phyloP scores from a whole-genome alignment of 2,888 invertebrate genomes.

The Epicampocera succincta region DNA sequence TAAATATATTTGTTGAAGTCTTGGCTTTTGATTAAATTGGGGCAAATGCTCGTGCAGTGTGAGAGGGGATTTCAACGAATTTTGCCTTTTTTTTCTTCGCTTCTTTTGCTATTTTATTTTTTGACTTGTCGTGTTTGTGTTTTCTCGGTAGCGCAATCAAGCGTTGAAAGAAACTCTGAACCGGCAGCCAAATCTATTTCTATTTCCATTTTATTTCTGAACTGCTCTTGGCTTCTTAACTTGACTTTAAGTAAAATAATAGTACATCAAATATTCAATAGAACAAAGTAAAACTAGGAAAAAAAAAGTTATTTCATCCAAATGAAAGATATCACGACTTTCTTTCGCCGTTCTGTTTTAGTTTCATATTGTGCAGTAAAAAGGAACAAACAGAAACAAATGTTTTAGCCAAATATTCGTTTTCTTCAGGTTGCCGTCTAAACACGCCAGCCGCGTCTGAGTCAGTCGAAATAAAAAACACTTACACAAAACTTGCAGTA shows the following conservation, averaged over 20 bases:
- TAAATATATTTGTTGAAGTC: constrained; percentile 57
- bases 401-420: too few relatives aligned
- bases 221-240: constrained; percentile 59
- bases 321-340: background rate
- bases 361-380: background rate
- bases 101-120: constrained; percentile 1
- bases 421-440: background rate
- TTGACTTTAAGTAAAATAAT: constrained; percentile 47
- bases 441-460: background rate
- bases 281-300: background rate
- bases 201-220: constrained; percentile 18
- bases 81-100: background rate
- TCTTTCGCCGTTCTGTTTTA: too few relatives aligned
- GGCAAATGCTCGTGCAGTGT: constrained; percentile 47
- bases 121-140: background rate
- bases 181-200: constrained; percentile 44
- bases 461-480: background rate
- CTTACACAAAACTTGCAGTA: too few relatives aligned
- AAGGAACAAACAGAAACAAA: background rate
- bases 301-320: background rate
- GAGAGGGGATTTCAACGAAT: background rate
- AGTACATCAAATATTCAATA: constrained; percentile 30
- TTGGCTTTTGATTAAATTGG: constrained; percentile 58
- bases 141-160: constrained; percentile 20
- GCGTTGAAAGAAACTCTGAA: constrained; percentile 20